Conservation (phyloP, 2,888 invertebrate genomes). For the Eupithecia subfuscata region DNA sequence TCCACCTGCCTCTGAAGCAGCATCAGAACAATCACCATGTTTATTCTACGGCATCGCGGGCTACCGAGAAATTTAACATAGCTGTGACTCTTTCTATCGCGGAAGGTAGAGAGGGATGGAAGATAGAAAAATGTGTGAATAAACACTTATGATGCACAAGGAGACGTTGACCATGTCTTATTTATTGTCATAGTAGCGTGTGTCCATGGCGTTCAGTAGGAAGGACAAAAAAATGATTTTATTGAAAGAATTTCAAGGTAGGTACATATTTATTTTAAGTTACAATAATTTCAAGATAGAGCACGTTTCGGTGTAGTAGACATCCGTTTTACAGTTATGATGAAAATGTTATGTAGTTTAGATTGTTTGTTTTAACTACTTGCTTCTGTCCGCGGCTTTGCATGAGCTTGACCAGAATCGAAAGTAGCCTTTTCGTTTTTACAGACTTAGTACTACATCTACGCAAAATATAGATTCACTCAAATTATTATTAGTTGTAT, state of each 20-base stretch:
- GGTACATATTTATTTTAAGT: too few relatives aligned
- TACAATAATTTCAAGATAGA: neutral
- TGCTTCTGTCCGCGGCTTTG: too few relatives aligned
- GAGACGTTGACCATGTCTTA: slow-evolving; percentile 10
- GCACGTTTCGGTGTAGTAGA: neutral
- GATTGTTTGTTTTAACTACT: too few relatives aligned
- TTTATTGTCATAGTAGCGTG: neutral
- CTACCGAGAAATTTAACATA: slow-evolving; percentile 74
- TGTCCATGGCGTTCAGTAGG: neutral
- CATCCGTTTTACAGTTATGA: too few relatives aligned
- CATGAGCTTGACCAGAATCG: too few relatives aligned
- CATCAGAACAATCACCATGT: slow-evolving; percentile 7
- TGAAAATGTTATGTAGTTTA: too few relatives aligned
- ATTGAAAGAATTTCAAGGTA: too few relatives aligned
- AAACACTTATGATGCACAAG: slow-evolving; percentile 49
- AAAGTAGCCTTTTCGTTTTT: too few relatives aligned
- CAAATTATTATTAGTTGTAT: too few relatives aligned
- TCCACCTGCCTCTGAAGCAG: neutral
- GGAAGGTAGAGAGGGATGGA: slow-evolving; percentile 43
- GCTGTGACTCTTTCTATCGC: slow-evolving; percentile 50
- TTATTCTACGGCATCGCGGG: slow-evolving; percentile 48
- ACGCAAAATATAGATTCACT: too few relatives aligned
- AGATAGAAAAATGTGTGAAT: slow-evolving; percentile 63
- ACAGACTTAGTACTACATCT: too few relatives aligned
- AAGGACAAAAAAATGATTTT: too few relatives aligned